These are phyloP conservation scores for Ambastaia sidthimunki DNA, from an alignment of 2,797 vertebrate species.

Conservation along the genomic window DNA sequence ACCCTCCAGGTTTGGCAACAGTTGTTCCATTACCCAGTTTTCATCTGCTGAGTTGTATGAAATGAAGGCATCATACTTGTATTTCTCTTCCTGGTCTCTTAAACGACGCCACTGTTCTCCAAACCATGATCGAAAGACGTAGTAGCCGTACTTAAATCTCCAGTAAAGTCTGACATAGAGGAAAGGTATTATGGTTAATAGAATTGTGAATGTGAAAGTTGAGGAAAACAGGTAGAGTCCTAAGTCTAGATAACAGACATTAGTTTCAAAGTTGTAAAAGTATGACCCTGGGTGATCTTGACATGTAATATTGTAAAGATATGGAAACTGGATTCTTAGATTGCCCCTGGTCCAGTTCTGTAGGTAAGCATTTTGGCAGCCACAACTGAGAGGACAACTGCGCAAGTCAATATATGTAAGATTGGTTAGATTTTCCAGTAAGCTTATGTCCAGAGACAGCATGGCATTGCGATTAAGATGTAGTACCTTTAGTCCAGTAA, in stretches of 20 bases:
- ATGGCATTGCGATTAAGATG: conserved; percentile 83
- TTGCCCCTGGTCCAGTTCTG: conserved; percentile 78
- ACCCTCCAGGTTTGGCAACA: conserved; percentile 78
- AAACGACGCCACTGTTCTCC: conserved; percentile 78
- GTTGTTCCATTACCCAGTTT: conserved; percentile 80
- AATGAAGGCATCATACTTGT: conserved; percentile 85
- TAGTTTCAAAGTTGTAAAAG: conserved; percentile 81
- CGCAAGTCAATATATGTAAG: conserved; percentile 84
- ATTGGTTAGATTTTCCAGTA: conserved; percentile 71
- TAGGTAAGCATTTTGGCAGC: conserved; percentile 79
- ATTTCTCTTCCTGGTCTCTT: conserved; percentile 78
- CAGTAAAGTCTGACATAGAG: conserved; percentile 81
- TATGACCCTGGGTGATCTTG: conserved; percentile 56
- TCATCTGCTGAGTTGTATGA: conserved; percentile 87
- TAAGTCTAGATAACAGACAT: conserved; percentile 80
- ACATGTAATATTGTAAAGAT: conserved; percentile 75
- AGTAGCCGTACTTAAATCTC: conserved; percentile 82
- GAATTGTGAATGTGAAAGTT: conserved; percentile 71
- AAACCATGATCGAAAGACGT: conserved; percentile 83
- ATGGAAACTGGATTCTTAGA: conserved; percentile 75
- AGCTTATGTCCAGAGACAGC: conserved; percentile 68
- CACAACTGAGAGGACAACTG: conserved; percentile 81
- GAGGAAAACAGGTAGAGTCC: conserved; percentile 75
- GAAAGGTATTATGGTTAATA: conserved; percentile 75
- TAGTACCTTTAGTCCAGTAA: conserved; percentile 74